A percentile compares a stretch with the other conserved stretches of the same genome.
phyloP scores from a whole-genome alignment of 2,888 invertebrate species.

The Habrosyne pyritoides region DNA sequence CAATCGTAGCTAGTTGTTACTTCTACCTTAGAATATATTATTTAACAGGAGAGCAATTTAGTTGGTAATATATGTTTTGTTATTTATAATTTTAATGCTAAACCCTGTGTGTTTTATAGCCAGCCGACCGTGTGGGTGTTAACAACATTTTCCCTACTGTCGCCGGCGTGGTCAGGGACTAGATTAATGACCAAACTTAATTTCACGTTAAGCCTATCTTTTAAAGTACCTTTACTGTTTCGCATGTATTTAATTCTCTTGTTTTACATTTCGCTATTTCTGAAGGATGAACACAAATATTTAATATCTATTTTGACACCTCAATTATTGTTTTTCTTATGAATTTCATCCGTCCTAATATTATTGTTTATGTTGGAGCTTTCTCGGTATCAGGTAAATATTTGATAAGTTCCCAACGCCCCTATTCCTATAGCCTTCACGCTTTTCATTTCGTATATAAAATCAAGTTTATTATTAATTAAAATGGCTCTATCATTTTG shows the following conservation, averaged over 20 bases:
- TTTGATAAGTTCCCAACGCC: background rate
- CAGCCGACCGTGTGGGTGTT: constrained; percentile 13
- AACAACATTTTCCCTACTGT: constrained; percentile 18
- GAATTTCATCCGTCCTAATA: background rate
- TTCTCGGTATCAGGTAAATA: constrained; percentile 5
- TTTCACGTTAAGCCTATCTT: constrained; percentile 22
- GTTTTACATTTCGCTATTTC: background rate
- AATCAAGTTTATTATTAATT: too few species aligned
- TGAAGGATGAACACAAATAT: constrained; percentile 1
- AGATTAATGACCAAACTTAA: constrained; percentile 36
- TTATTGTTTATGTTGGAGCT: constrained; percentile 5
- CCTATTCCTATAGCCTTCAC: background rate
- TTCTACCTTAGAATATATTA: too few species aligned
- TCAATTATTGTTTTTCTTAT: background rate
- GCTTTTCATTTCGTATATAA: background rate
- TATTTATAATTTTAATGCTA: too few species aligned
- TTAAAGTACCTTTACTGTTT: constrained; percentile 4
- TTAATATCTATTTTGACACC: constrained; percentile 2
- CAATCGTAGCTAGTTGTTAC: too few species aligned
- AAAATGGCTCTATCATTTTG: background rate
- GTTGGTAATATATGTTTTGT: too few species aligned
- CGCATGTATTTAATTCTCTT: background rate
- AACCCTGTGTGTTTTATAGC: background rate
- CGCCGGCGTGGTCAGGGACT: constrained; percentile 24
- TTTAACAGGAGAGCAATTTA: too few species aligned